A percentile compares a stretch with the other conserved stretches of the same genome.
Conservation (phyloP, 1,140 invertebrate genomes). For the Penaeus vannamei region DNA sequence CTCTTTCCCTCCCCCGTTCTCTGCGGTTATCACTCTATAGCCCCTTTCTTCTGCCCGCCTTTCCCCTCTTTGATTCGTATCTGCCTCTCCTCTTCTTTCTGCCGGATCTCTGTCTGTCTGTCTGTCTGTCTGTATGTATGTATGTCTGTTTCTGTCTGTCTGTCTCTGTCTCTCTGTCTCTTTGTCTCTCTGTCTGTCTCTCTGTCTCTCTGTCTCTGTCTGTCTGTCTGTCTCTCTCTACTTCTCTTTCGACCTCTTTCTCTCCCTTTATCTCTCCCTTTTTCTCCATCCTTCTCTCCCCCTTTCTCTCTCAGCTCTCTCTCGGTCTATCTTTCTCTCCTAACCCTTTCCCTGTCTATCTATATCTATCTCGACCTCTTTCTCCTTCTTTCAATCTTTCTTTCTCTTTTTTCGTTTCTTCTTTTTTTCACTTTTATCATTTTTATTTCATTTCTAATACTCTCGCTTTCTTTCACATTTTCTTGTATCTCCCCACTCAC, state of each 20-base stretch:
- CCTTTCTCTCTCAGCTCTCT: not conserved
- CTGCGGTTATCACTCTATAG: not conserved
- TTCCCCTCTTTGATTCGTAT: not conserved
- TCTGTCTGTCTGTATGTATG: not conserved
- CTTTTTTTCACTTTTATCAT: too few relatives aligned
- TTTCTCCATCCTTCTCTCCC: not conserved
- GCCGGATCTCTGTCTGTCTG: not conserved
- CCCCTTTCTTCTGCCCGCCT: not conserved
- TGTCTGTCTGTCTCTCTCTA: conserved; percentile 30
- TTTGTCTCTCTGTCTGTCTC: not conserved
- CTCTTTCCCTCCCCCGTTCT: not conserved
- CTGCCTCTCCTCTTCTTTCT: not conserved
- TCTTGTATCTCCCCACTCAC: too few relatives aligned
- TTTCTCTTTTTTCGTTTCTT: too few relatives aligned
- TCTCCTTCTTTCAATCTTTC: not conserved
- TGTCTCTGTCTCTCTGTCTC: not conserved
- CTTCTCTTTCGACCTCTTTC: conserved; percentile 10
- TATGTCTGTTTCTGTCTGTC: not conserved
- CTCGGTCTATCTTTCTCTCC: not conserved
- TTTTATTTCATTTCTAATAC: too few relatives aligned
- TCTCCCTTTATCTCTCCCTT: conserved; percentile 8
- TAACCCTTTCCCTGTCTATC: not conserved
- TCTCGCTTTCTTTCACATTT: too few relatives aligned
- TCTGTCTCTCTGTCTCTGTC: conserved; percentile 16
- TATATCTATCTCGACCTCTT: not conserved